Evolutionary conservation across 2,113 vertebrate species (phyloP).

Genomic region (Neolamprologus modestus): DNA sequence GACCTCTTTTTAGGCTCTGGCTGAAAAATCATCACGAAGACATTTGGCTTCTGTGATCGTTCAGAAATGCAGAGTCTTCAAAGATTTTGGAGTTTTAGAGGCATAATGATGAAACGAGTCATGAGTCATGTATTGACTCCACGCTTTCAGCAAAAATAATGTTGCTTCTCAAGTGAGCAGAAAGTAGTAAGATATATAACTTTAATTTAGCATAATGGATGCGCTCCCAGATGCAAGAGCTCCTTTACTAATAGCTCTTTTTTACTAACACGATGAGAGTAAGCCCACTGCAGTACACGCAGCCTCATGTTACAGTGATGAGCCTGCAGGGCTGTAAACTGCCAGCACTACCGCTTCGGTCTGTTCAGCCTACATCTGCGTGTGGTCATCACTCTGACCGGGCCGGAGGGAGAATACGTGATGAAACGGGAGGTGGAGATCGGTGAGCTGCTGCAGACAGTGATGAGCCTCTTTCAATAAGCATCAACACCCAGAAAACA

Average conservation of each 20-base stretch:
- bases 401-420: not conserved
- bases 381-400: not conserved
- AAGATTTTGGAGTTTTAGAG: not conserved
- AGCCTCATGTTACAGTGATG: not conserved
- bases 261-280: not conserved
- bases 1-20: not conserved
- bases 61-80: not conserved
- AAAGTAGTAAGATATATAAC: not conserved
- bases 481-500: constrained; percentile 6
- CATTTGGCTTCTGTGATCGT: not conserved
- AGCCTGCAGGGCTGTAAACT: not conserved
- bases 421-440: not conserved
- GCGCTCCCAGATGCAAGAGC: not conserved
- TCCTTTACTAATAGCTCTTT: not conserved
- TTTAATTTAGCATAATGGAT: not conserved
- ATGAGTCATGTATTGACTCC: not conserved
- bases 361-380: not conserved
- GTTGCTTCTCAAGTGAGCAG: not conserved
- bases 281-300: not conserved
- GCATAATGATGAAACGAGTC: not conserved
- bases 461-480: constrained; percentile 32
- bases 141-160: not conserved
- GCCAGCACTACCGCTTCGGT: not conserved
- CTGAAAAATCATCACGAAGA: not conserved
- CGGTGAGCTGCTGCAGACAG: constrained; percentile 8